Percentiles rank a stretch among this genome's conserved stretches.
These are phyloP conservation scores for Gyrodactylus salaris DNA, from an alignment of 1,140 invertebrate genomes.

Conservation along the genomic window DNA sequence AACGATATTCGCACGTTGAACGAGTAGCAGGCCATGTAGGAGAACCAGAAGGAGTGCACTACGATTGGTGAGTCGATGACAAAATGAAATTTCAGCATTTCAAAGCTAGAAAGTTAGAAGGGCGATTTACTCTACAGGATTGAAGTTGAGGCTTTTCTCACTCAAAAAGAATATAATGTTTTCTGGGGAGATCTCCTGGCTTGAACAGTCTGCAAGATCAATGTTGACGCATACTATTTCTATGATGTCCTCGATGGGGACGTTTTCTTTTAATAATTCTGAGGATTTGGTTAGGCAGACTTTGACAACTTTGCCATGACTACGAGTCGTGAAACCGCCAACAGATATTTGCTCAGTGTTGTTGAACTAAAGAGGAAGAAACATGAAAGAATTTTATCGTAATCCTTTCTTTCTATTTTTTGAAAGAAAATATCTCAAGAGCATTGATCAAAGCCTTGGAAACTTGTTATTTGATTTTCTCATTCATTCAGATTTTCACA, in stretches of 20 bases:
- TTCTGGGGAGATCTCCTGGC: not conserved
- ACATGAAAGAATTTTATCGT: too few relatives aligned
- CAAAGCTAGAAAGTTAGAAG: not conserved
- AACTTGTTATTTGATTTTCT: too few relatives aligned
- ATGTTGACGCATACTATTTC: not conserved
- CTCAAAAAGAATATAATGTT: not conserved
- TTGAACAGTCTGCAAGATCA: not conserved
- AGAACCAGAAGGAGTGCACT: not conserved
- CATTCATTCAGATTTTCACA: too few relatives aligned
- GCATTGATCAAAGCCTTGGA: too few relatives aligned
- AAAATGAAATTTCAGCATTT: not conserved
- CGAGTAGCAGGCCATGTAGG: not conserved
- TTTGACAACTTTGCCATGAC: not conserved
- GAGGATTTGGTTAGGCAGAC: not conserved
- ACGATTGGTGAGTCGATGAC: not conserved
- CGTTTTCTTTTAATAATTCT: not conserved
- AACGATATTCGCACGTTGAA: not conserved
- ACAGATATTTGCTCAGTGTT: not conserved
- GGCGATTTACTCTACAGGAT: not conserved
- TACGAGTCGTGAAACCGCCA: not conserved
- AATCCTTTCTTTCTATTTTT: too few relatives aligned
- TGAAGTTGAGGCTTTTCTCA: not conserved
- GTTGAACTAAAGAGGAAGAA: too few relatives aligned
- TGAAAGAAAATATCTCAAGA: too few relatives aligned
- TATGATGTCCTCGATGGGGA: not conserved